Conservation (phyloP, 2,113 vertebrate genomes). For the Laterallus jamaicensis region DNA sequence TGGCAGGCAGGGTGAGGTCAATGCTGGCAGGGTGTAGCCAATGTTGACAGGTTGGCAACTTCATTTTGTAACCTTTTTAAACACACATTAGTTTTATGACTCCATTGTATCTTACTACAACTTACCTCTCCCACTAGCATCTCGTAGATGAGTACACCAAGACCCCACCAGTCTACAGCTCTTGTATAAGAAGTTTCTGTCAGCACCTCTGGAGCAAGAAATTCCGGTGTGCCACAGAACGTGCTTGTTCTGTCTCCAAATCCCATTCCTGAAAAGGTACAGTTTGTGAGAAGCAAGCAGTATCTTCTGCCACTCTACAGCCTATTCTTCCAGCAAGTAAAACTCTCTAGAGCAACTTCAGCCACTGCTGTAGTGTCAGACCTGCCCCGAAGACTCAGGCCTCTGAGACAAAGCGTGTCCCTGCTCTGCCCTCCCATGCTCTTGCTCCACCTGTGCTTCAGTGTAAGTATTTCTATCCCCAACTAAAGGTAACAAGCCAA, state of each 20-base stretch:
- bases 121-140: slow-evolving; percentile 99
- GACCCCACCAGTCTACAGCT: slow-evolving; percentile 99
- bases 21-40: neutral
- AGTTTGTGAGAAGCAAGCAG: slow-evolving; percentile 14
- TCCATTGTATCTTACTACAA: neutral
- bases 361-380: too few species aligned
- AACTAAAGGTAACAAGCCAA: neutral
- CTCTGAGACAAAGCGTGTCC: neutral
- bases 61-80: neutral
- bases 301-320: neutral
- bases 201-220: slow-evolving; percentile 96
- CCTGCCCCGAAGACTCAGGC: neutral
- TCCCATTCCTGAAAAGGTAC: slow-evolving; percentile 89
- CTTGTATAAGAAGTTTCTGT: slow-evolving; percentile 98
- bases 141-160: slow-evolving; percentile 98
- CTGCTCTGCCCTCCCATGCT: neutral
- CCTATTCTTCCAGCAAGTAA: neutral
- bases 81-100: neutral
- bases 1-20: neutral
- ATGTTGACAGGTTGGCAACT: neutral
- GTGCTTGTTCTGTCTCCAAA: slow-evolving; percentile 98
- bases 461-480: neutral
- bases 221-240: slow-evolving; percentile 98
- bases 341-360: neutral
- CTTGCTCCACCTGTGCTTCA: neutral